Evolutionary conservation across 2,797 vertebrate genomes (phyloP).

Genomic region (Sebastes vulpes): DNA sequence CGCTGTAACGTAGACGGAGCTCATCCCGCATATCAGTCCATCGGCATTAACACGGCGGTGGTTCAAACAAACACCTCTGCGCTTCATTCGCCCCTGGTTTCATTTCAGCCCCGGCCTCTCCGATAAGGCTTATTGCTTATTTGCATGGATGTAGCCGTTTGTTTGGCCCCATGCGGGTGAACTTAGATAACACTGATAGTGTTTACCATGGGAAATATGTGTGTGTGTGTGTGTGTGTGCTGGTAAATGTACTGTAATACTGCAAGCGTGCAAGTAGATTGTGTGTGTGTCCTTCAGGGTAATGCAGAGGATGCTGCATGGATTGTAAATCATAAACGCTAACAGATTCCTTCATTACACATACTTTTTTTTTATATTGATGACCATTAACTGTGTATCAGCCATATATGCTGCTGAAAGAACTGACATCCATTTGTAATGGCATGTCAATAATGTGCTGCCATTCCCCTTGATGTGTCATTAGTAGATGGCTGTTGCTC

Average conservation of each 20-base stretch:
- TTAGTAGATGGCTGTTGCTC: slow-evolving; percentile 53
- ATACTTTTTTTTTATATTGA: slow-evolving; percentile 4
- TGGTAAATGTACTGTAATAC: neutral
- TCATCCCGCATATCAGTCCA: slow-evolving; percentile 57
- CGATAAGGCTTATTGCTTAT: slow-evolving; percentile 47
- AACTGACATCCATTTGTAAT: slow-evolving; percentile 34
- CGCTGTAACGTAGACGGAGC: slow-evolving; percentile 30
- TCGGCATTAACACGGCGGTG: slow-evolving; percentile 48
- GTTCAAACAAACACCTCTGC: slow-evolving; percentile 56
- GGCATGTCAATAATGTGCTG: slow-evolving; percentile 47
- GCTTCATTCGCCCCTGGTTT: slow-evolving; percentile 28
- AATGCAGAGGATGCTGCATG: neutral
- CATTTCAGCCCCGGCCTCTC: slow-evolving; percentile 23
- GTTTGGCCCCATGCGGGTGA: slow-evolving; percentile 33
- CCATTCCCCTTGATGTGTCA: slow-evolving; percentile 41
- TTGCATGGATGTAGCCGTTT: slow-evolving; percentile 47
- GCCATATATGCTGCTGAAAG: neutral
- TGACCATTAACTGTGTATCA: slow-evolving; percentile 3
- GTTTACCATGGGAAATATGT: slow-evolving; percentile 14
- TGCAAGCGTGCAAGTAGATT: neutral
- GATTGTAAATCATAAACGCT: neutral
- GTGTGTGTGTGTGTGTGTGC: neutral
- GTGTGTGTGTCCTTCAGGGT: neutral
- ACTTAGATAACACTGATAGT: slow-evolving; percentile 31
- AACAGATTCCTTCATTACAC: neutral